Conservation (phyloP, 2,888 invertebrate genomes). For the Elmis aenea region DNA sequence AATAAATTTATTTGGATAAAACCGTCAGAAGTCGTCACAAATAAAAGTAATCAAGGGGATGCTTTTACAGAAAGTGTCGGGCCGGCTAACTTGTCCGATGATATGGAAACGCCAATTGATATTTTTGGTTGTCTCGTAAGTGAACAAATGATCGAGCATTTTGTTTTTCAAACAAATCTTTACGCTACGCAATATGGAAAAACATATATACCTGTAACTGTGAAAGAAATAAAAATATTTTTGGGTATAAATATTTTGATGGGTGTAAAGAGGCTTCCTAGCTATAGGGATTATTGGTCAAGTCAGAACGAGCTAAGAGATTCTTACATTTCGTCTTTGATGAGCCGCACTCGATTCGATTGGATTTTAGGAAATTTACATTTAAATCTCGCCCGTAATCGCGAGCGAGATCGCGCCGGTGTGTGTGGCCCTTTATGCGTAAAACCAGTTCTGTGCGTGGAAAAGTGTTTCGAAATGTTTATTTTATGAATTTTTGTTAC, state of each 20-base stretch:
- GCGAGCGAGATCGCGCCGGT: too few species aligned
- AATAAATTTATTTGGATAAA: too few species aligned
- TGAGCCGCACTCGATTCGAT: slow-evolving; percentile 18
- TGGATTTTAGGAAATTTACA: slow-evolving; percentile 21
- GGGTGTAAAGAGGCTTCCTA: slow-evolving; percentile 19
- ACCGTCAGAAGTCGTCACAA: too few species aligned
- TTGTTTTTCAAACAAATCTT: slow-evolving; percentile 7
- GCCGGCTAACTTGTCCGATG: too few species aligned
- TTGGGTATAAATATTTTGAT: slow-evolving; percentile 23
- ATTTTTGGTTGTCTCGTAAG: slow-evolving; percentile 4
- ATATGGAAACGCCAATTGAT: too few species aligned
- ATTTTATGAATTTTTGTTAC: too few species aligned
- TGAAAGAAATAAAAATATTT: slow-evolving; percentile 13
- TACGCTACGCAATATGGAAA: slow-evolving; percentile 5
- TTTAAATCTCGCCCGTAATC: too few species aligned
- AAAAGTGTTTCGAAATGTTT: too few species aligned
- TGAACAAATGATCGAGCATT: slow-evolving; percentile 3
- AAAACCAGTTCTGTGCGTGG: too few species aligned
- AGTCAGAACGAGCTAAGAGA: slow-evolving; percentile 14
- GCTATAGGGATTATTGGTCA: slow-evolving; percentile 23
- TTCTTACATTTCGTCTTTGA: slow-evolving; percentile 14
- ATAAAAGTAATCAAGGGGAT: too few species aligned
- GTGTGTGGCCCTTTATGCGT: too few species aligned
- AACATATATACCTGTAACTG: neutral
- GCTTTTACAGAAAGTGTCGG: too few species aligned